A percentile compares a stretch with the other conserved stretches of the same genome.
Evolutionary conservation across 1,140 invertebrate genomes (phyloP).

Genomic region (Hermetia illucens): DNA sequence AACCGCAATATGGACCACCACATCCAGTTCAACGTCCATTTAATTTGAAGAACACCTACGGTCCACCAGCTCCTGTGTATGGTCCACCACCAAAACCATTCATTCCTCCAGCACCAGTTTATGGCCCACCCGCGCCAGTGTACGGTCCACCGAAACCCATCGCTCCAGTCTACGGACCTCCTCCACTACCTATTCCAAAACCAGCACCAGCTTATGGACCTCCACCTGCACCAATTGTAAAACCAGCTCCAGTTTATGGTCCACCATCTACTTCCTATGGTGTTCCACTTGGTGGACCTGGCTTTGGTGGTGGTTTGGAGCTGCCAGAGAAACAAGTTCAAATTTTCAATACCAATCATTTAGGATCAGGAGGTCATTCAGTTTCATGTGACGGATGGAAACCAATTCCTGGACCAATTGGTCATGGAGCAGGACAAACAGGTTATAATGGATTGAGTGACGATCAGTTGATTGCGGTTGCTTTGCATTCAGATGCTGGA

Average conservation of each 20-base stretch:
- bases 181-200: conserved; percentile 26
- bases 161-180: conserved; percentile 34
- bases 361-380: conserved; percentile 4
- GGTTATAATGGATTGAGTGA: too few species aligned
- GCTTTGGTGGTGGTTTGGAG: too few species aligned
- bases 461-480: conserved; percentile 24
- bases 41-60: conserved; percentile 9
- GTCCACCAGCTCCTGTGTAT: conserved; percentile 18
- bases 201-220: conserved; percentile 31
- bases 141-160: conserved; percentile 36
- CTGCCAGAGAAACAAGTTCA: too few species aligned
- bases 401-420: conserved; percentile 51
- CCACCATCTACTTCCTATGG: conserved; percentile 22
- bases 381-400: conserved; percentile 63
- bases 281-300: not conserved
- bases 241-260: conserved; percentile 20
- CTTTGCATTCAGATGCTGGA: conserved; percentile 16
- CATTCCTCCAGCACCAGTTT: conserved; percentile 10
- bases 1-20: conserved; percentile 31
- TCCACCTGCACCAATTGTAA: conserved; percentile 28
- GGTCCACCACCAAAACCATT: conserved; percentile 26
- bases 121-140: conserved; percentile 27
- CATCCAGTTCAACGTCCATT: conserved; percentile 19
- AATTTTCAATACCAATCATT: too few species aligned
- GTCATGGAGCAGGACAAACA: conserved; percentile 20